phyloP scores from a whole-genome alignment of 2,888 invertebrate genomes.

The Volucella inflata region DNA sequence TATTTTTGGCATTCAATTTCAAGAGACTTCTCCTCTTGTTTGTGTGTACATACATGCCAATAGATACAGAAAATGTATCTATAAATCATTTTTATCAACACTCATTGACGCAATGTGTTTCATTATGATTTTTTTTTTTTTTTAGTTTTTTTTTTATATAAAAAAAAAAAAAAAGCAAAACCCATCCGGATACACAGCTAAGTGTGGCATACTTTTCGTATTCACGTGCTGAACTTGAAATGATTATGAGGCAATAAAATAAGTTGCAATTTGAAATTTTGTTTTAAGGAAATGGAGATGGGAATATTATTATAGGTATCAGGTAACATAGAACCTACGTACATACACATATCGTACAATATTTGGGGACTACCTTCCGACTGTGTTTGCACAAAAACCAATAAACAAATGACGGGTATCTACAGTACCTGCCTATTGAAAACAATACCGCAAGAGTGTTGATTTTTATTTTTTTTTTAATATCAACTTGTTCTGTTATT shows the following conservation, averaged over 20 bases:
- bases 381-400: neutral
- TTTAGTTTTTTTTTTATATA: neutral
- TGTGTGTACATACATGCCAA: no score
- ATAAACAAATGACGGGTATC: no score
- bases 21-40: no score
- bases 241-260: neutral
- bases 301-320: slow-evolving; percentile 13
- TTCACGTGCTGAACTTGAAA: slow-evolving; percentile 47
- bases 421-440: no score
- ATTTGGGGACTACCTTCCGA: slow-evolving; percentile 1
- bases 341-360: neutral
- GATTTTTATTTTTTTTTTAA: no score
- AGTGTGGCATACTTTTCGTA: neutral
- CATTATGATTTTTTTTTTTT: no score
- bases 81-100: no score
- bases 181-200: neutral
- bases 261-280: neutral
- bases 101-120: no score
- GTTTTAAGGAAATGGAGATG: slow-evolving; percentile 21
- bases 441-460: no score
- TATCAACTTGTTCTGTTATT: no score
- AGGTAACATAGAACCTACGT: slow-evolving; percentile 1
- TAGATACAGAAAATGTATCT: no score
- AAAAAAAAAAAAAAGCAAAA: neutral
- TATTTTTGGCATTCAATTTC: no score